phyloP scores from a whole-genome alignment of 2,797 vertebrate species.

The Melanotaenia nigrans region DNA sequence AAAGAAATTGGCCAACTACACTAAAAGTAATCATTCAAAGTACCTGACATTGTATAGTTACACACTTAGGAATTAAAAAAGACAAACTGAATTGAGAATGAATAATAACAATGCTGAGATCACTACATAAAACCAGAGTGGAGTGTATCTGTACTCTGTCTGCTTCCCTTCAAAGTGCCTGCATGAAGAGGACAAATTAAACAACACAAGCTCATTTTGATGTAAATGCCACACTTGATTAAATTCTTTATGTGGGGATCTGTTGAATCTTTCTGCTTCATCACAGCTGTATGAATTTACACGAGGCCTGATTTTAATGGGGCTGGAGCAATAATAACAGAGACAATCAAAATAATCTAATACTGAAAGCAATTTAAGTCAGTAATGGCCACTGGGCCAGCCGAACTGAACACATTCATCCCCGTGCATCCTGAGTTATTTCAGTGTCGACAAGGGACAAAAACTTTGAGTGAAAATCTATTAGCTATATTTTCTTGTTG shows the following conservation, averaged over 20 bases:
- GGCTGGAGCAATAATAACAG: slow-evolving; percentile 28
- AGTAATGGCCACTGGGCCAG: slow-evolving; percentile 41
- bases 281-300: slow-evolving; percentile 34
- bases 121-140: slow-evolving; percentile 68
- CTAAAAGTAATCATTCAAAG: background rate
- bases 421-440: slow-evolving; percentile 14
- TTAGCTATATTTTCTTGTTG: slow-evolving; percentile 20
- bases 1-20: background rate
- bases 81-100: slow-evolving; percentile 2
- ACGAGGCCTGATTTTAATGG: slow-evolving; percentile 26
- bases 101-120: slow-evolving; percentile 62
- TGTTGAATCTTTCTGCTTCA: slow-evolving; percentile 37
- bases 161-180: slow-evolving; percentile 77
- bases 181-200: slow-evolving; percentile 26
- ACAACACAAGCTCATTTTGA: slow-evolving; percentile 29
- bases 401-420: slow-evolving; percentile 18
- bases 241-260: slow-evolving; percentile 27
- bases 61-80: slow-evolving; percentile 16
- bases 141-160: slow-evolving; percentile 64
- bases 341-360: slow-evolving; percentile 44
- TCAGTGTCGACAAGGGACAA: slow-evolving; percentile 23
- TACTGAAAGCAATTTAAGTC: slow-evolving; percentile 41
- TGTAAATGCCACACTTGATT: slow-evolving; percentile 59
- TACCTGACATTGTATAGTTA: slow-evolving; percentile 17
- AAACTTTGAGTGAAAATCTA: slow-evolving; percentile 13